These are phyloP conservation scores for Podargus strigoides DNA, from an alignment of 2,797 vertebrate genomes.

Conservation along the genomic window DNA sequence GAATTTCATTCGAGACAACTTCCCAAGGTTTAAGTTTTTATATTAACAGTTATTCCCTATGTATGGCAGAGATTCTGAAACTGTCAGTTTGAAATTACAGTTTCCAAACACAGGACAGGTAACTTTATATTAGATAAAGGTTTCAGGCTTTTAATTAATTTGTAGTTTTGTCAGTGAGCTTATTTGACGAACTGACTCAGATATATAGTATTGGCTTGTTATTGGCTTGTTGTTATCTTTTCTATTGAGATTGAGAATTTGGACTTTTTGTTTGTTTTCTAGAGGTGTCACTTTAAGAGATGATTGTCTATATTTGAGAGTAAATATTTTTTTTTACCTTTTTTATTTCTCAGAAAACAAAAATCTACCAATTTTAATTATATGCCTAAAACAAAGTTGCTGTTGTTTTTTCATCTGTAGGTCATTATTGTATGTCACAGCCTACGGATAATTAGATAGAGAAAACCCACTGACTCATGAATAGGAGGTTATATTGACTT, in stretches of 20 bases:
- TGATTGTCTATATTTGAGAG: background rate
- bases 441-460: background rate
- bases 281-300: background rate
- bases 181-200: background rate
- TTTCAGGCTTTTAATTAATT: background rate
- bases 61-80: background rate
- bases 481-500: background rate
- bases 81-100: background rate
- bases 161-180: background rate
- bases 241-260: background rate
- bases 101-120: background rate
- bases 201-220: background rate
- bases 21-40: background rate
- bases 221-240: background rate
- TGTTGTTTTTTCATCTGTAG: background rate
- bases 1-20: background rate
- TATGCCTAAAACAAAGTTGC: background rate
- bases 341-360: background rate
- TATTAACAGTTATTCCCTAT: background rate
- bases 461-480: background rate
- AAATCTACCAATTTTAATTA: background rate
- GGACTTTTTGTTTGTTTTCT: background rate
- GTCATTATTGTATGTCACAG: background rate
- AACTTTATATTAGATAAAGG: background rate
- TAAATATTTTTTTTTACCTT: background rate